phyloP scores from a whole-genome alignment of 1,140 invertebrate species.

The Lepidurus packardi region DNA sequence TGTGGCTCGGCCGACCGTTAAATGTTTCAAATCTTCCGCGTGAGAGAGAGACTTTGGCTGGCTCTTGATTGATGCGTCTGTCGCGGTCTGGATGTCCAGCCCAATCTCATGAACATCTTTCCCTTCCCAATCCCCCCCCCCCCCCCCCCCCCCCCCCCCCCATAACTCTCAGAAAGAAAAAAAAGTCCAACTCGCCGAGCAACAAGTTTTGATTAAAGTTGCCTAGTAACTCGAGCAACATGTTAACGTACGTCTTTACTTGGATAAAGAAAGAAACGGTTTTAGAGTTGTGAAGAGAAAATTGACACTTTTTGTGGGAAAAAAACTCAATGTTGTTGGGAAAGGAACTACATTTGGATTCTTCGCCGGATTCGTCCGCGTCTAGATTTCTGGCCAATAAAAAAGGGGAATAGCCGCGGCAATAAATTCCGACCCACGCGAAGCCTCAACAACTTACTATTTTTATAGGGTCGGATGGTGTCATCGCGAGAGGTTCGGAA shows the following conservation, averaged over 20 bases:
- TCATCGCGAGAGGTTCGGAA: background rate
- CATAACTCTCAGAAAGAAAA: background rate
- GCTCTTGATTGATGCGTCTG: background rate
- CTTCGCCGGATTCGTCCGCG: background rate
- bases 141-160: background rate
- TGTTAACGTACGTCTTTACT: background rate
- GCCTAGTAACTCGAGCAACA: background rate
- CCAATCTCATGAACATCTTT: background rate
- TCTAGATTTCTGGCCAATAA: background rate
- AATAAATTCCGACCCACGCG: background rate
- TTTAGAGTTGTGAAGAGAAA: background rate
- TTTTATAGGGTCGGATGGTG: background rate
- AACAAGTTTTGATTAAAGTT: background rate
- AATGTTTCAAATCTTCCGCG: background rate
- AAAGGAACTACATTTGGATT: background rate
- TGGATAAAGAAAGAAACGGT: background rate
- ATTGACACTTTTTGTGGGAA: background rate
- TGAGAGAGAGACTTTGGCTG: background rate
- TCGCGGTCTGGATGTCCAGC: background rate
- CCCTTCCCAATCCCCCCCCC: background rate
- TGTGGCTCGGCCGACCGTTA: background rate
- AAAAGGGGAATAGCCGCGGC: background rate
- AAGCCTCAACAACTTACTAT: background rate
- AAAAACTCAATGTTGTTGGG: background rate
- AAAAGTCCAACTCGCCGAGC: background rate